These are phyloP conservation scores for Neolamprologus modestus DNA, from an alignment of 2,113 vertebrate genomes.

Conservation along the genomic window DNA sequence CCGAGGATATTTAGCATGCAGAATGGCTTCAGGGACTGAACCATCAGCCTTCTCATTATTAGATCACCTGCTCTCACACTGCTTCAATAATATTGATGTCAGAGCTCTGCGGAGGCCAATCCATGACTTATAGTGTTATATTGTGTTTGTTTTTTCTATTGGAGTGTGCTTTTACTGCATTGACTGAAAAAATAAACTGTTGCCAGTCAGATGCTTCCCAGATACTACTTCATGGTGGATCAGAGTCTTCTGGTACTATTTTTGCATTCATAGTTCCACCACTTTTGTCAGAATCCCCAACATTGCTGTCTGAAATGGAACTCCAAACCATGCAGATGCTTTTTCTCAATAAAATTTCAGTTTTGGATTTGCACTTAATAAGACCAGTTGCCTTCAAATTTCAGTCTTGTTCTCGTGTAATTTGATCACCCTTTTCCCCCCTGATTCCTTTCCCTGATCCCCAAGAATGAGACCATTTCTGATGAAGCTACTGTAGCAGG, in stretches of 20 bases:
- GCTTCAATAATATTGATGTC: neutral
- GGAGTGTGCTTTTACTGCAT: neutral
- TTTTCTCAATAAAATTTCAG: neutral
- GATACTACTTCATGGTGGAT: neutral
- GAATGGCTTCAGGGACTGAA: neutral
- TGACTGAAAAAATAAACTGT: neutral
- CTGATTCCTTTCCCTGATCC: neutral
- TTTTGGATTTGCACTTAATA: neutral
- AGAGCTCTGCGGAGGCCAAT: neutral
- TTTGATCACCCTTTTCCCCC: rapidly evolving
- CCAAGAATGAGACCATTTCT: neutral
- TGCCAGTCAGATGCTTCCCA: neutral
- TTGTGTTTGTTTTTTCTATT: neutral
- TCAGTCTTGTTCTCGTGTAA: neutral
- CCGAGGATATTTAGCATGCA: neutral
- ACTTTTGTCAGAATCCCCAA: neutral
- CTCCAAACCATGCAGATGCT: neutral
- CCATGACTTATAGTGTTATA: neutral
- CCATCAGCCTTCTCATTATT: neutral
- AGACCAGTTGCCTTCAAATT: neutral
- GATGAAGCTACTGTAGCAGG: neutral
- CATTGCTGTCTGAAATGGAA: neutral
- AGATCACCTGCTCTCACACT: neutral
- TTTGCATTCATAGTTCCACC: neutral
- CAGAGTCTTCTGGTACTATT: neutral